Base-by-base conservation (phyloP, 2,888 invertebrate species). In the Rhogogaster chlorosoma region DNA sequence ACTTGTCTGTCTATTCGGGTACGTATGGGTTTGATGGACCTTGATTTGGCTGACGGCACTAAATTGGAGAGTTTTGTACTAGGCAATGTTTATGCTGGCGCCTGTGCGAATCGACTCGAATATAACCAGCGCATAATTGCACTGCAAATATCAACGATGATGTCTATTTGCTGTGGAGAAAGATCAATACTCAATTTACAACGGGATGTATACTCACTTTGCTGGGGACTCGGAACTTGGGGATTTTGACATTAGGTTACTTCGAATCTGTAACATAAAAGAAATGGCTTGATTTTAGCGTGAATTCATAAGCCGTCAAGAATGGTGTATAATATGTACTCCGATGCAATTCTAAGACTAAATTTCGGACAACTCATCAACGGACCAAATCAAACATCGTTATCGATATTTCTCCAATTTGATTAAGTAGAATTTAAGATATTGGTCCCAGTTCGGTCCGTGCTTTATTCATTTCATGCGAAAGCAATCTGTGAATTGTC, bases 191-290 rank as follows among this genome's bases (percentile, higher is more conserved):
- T 38, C 71, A 22, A 70, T 42, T 10, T 7, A 22, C 18, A 49
- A 12, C 7, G 45, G 10, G 18, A 26, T 29, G 75, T 84, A 71
- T 84, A 89, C 89, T 90, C 85, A 89, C 89, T 88, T 88, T 85
- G 87, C 88, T 85, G 87, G 86, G 83, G 85, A 86, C 83, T 87
- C 86, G 84, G 87, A 73, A 85, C 85, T 87, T 85, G 87, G 86
- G 85, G 85, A 83, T 84, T 85, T 88, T 73, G 87, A 87, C 89
- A 89, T 89, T 85, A 86, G 88, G 87, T 87, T 85, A 86, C 86
- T 86, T 80, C 84, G 71, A 86, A 88, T 86, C 90, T 89, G 88
- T 49, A 88, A 89, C 86, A 88, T 57, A 85, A 87, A 86, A 53
- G 26, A 1, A 26, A 29, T 29, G 1, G 6, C n/a, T 32, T 77